A percentile compares a stretch with the other conserved stretches of the same genome.
phyloP scores from a whole-genome alignment of 1,140 invertebrate genomes.

The Orchestia grillus region DNA sequence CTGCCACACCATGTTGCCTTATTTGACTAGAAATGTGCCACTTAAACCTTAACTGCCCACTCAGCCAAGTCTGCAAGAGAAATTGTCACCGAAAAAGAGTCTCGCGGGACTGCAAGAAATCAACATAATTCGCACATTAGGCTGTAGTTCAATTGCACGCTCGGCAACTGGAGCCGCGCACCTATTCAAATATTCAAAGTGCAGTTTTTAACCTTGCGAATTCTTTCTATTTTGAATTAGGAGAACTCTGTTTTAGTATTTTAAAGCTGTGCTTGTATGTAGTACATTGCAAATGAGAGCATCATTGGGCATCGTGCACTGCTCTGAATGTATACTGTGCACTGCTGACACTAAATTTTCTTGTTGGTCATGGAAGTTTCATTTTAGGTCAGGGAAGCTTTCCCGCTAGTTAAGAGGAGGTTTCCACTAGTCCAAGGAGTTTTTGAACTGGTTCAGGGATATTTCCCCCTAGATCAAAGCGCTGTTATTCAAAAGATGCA shows the following conservation, averaged over 20 bases:
- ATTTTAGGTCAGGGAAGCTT: not conserved
- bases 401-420: not conserved
- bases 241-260: not conserved
- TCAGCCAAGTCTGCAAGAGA: conserved; percentile 8
- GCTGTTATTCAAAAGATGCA: no score
- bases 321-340: not conserved
- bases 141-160: not conserved
- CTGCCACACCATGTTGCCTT: conserved; percentile 14
- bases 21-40: conserved; percentile 30
- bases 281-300: not conserved
- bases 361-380: not conserved
- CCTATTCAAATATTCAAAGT: not conserved
- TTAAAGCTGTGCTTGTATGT: not conserved
- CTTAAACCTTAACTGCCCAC: conserved; percentile 30
- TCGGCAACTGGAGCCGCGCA: not conserved
- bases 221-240: not conserved
- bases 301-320: not conserved
- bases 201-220: not conserved
- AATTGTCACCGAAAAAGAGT: not conserved
- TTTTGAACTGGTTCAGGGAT: not conserved
- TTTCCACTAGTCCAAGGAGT: not conserved
- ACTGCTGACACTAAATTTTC: not conserved
- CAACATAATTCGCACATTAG: not conserved
- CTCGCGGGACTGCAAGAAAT: conserved; percentile 1
- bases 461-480: not conserved